These are phyloP conservation scores for Linurgus olivaceus DNA, from an alignment of 2,797 vertebrate species.

Conservation along the genomic window DNA sequence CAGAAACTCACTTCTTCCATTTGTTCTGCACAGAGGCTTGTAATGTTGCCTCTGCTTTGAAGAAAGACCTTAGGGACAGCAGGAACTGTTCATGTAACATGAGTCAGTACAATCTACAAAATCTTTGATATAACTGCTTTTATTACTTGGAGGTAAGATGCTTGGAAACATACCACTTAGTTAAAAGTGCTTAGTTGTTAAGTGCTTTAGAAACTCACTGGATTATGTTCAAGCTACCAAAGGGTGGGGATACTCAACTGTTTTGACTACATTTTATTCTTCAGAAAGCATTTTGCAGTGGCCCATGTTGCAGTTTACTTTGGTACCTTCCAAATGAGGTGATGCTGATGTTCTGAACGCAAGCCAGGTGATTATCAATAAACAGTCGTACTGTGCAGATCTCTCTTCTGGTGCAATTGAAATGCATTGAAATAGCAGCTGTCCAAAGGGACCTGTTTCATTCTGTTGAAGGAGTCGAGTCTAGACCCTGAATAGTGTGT, in stretches of 20 bases:
- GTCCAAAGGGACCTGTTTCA: neutral
- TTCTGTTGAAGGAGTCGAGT: neutral
- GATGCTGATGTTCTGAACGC: neutral
- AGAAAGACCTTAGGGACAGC: neutral
- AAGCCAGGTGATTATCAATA: neutral
- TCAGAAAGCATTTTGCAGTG: neutral
- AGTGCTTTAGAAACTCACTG: neutral
- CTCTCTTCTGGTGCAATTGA: neutral
- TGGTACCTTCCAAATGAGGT: neutral
- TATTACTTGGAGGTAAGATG: neutral
- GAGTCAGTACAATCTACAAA: neutral
- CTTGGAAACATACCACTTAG: neutral
- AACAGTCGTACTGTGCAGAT: neutral
- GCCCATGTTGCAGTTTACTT: neutral
- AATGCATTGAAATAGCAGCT: neutral
- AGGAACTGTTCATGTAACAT: neutral
- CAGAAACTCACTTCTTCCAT: neutral
- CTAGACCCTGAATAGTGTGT: neutral
- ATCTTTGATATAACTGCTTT: neutral
- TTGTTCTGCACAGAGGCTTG: neutral
- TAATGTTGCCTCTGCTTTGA: neutral
- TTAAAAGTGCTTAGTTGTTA: neutral
- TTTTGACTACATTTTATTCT: neutral
- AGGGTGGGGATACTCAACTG: neutral
- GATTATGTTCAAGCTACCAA: slow-evolving; percentile 30